Conservation (phyloP, 2,888 invertebrate genomes). For the Archaeoteleia sp. region DNA sequence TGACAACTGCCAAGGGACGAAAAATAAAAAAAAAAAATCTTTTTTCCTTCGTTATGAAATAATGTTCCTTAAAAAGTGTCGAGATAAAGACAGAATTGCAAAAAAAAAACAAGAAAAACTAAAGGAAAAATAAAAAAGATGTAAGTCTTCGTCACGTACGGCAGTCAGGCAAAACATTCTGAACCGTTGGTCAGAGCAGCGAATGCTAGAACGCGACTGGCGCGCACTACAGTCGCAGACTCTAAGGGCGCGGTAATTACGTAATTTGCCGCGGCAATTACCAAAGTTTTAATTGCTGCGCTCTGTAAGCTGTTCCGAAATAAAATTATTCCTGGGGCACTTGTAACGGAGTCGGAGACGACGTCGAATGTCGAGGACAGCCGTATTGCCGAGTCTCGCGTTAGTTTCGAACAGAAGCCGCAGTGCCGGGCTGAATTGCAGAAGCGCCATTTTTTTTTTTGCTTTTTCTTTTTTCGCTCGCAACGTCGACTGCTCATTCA, state of each 20-base stretch:
- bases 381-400: not conserved
- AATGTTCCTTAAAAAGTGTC: no score
- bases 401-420: not conserved
- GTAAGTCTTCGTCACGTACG: no score
- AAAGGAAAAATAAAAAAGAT: no score
- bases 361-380: constrained; percentile 24
- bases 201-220: constrained; percentile 10
- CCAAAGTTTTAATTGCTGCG: constrained; percentile 70
- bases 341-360: constrained; percentile 44
- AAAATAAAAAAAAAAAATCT: no score
- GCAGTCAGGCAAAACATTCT: no score
- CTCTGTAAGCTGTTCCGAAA: constrained; percentile 65
- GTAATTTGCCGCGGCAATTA: constrained; percentile 69
- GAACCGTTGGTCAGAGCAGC: no score
- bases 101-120: no score
- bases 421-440: constrained; percentile 8
- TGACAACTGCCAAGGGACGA: no score
- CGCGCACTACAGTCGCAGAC: constrained; percentile 30
- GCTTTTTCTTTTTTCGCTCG: not conserved
- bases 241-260: constrained; percentile 58
- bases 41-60: no score
- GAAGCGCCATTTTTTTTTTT: not conserved
- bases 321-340: constrained; percentile 63
- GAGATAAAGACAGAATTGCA: no score
- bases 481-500: constrained; percentile 1